A percentile compares a stretch with the other conserved stretches of the same genome.
phyloP scores from a whole-genome alignment of 1,140 invertebrate genomes.

The Laupala kohalensis region DNA sequence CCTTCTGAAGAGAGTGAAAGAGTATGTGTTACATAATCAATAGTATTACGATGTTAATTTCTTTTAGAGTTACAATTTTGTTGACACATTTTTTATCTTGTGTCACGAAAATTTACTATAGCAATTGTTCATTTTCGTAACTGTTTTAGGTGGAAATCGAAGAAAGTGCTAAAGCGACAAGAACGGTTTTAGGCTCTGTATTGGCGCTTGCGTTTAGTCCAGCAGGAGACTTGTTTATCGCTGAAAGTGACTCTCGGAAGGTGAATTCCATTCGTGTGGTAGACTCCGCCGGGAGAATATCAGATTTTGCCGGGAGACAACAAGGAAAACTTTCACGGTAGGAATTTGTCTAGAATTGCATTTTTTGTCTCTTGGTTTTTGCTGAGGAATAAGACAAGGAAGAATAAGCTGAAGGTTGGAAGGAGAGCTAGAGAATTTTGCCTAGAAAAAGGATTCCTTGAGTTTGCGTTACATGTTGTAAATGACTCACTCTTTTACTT shows the following conservation, averaged over 20 bases:
- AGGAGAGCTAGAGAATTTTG: no score
- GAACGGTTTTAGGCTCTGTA: constrained; percentile 57
- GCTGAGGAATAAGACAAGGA: no score
- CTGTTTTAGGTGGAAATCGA: constrained; percentile 20
- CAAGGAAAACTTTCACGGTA: constrained; percentile 19
- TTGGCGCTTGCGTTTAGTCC: constrained; percentile 79
- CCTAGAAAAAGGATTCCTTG: no score
- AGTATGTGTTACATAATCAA: neutral
- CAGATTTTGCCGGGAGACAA: constrained; percentile 64
- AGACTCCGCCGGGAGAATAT: constrained; percentile 69
- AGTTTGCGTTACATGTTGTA: no score
- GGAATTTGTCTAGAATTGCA: neutral
- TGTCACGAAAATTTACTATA: no score
- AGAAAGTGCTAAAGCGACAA: constrained; percentile 26
- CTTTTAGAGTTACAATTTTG: neutral
- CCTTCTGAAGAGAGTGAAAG: neutral
- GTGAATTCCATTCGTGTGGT: constrained; percentile 77
- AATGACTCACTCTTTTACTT: no score
- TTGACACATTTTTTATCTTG: neutral
- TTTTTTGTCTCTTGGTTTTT: neutral
- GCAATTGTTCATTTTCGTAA: no score
- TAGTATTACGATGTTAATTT: neutral
- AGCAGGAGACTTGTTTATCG: constrained; percentile 84
- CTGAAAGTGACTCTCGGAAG: constrained; percentile 80
- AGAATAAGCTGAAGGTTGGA: no score